These are phyloP conservation scores for Camponotus pennsylvanicus DNA, from an alignment of 1,140 invertebrate genomes.

Conservation along the genomic window DNA sequence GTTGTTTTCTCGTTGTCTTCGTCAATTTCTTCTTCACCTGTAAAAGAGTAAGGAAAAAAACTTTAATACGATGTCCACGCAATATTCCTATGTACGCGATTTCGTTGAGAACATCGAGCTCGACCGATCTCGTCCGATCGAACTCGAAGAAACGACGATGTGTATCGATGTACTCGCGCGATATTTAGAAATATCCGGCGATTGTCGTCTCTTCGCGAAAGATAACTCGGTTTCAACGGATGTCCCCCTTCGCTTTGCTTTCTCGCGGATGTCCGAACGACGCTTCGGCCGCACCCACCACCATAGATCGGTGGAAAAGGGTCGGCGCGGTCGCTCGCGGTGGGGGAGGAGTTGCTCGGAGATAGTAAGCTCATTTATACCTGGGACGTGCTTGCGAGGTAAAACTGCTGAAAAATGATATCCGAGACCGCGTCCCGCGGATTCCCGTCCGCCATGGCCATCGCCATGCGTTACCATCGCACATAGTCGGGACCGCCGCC, in stretches of 20 bases:
- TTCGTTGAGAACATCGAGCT: background rate
- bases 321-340: constrained; percentile 1
- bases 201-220: constrained; percentile 24
- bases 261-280: constrained; percentile 45
- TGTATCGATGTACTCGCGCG: background rate
- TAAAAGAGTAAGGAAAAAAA: background rate
- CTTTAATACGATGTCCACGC: background rate
- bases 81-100: constrained; percentile 1
- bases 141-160: too few species aligned
- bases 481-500: constrained; percentile 22
- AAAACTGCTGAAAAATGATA: constrained; percentile 82
- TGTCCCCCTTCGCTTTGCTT: constrained; percentile 41
- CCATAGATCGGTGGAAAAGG: constrained; percentile 48
- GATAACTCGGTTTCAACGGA: constrained; percentile 27
- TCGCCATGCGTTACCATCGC: constrained; percentile 57
- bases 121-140: too few species aligned
- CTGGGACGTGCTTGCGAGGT: constrained; percentile 73
- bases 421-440: constrained; percentile 67
- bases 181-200: constrained; percentile 5
- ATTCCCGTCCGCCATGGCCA: constrained; percentile 61
- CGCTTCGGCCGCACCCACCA: constrained; percentile 59
- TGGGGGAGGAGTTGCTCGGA: constrained; percentile 63
- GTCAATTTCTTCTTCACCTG: background rate
- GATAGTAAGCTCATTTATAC: constrained; percentile 80
- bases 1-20: background rate